These are phyloP conservation scores for Drosophila mauritiana DNA, from an alignment of 1,140 invertebrate genomes.

Conservation along the genomic window DNA sequence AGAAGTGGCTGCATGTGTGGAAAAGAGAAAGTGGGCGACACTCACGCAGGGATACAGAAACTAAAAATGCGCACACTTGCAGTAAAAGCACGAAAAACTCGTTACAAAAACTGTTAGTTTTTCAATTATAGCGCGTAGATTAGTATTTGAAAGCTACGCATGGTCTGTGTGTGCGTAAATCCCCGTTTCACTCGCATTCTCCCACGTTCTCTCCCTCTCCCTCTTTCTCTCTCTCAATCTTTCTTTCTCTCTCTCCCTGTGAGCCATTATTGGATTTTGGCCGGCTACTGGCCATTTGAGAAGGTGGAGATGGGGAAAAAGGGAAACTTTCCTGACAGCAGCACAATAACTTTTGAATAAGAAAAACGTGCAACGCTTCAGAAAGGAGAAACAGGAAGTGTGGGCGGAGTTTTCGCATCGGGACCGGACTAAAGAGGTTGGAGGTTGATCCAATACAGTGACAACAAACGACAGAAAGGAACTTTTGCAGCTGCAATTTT, in stretches of 20 bases:
- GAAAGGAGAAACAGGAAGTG: slow-evolving; percentile 19
- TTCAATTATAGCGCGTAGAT: slow-evolving; percentile 82
- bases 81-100: slow-evolving; percentile 79
- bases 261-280: slow-evolving; percentile 75
- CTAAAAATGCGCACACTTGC: slow-evolving; percentile 59
- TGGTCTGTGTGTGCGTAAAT: slow-evolving; percentile 68
- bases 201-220: slow-evolving; percentile 1
- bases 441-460: slow-evolving; percentile 41
- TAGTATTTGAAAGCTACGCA: slow-evolving; percentile 78
- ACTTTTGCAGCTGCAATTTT: slow-evolving; percentile 60
- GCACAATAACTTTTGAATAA: slow-evolving; percentile 77
- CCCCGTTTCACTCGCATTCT: slow-evolving; percentile 10
- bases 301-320: slow-evolving; percentile 43
- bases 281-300: slow-evolving; percentile 37
- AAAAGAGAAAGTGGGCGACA: slow-evolving; percentile 52
- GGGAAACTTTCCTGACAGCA: slow-evolving; percentile 64
- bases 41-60: slow-evolving; percentile 13
- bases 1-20: slow-evolving; percentile 31
- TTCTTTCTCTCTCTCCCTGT: slow-evolving; percentile 3
- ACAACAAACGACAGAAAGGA: slow-evolving; percentile 23
- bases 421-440: slow-evolving; percentile 15
- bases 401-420: slow-evolving; percentile 27
- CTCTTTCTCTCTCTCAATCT: not conserved
- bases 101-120: slow-evolving; percentile 80
- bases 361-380: slow-evolving; percentile 58